Evolutionary conservation across 2,888 invertebrate species (phyloP), one percentile per base, ranked within the genome.

Genomic region (Ormyrus rosae): DNA sequence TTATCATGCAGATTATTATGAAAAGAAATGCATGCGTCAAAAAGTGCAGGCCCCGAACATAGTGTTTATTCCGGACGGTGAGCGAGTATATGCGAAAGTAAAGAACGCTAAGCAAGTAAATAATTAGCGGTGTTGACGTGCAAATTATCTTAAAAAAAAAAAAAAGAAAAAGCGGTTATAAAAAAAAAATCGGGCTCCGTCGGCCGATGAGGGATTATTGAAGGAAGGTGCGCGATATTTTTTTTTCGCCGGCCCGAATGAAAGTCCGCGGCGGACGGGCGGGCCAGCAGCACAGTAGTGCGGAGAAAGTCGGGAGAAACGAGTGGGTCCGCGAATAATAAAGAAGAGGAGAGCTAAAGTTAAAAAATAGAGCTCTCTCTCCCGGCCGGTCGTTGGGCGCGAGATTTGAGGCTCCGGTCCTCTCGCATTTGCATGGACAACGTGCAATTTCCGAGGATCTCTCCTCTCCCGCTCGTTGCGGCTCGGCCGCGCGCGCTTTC

Each of bases 371-470:
- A 73, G 72, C 34, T 34, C 34, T 34, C 34, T 2, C 19, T 19
- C 13, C 68, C 48, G 13, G 4, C 11, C 75, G 61, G 61, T 61
- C 13, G 69, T 64, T 69, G 75, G 45, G 63, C 48, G 65, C 56
- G 69, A 78, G 78, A 81, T 78, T 78, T 78, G 71, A 78, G 81
- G 67, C 70, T 60, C 50, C 48, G n/a, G 50, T 46, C 53, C 48
- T 11, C 58, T 60, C 55, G 73, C 65, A 88, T 88, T 90, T 90
- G 89, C 90, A 90, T 90, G 85, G 83, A 83, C 82, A 85, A 84
- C 85, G 86, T 88, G 86, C 88, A 90, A 90, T 90, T 89, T 89
- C 80, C 73, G 68, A 78, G 79, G 83, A 85, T 68, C 63, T 55
- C 73, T 83, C 83, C 82, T 83, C n/a, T 65, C 65, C 65, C 60